Evolutionary conservation across 1,140 invertebrate genomes (phyloP).

Genomic region (Argopecten irradians): DNA sequence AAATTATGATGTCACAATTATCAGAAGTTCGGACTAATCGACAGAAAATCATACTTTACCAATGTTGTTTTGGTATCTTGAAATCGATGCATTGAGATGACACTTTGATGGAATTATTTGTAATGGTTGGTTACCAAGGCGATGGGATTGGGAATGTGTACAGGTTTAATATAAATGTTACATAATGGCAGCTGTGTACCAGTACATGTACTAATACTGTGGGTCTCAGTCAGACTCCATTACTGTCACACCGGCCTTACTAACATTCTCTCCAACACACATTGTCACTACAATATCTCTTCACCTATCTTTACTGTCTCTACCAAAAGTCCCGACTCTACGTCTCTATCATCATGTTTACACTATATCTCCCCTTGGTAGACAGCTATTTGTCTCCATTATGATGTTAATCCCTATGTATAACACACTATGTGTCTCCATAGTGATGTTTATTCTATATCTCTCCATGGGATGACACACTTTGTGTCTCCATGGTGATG

Average conservation of each 20-base stretch:
- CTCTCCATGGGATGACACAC: neutral
- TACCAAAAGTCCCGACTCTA: no score
- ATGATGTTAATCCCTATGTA: neutral
- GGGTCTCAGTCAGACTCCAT: neutral
- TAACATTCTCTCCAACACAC: neutral
- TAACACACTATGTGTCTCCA: neutral
- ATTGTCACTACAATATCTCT: neutral
- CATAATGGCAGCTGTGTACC: slow-evolving; percentile 15
- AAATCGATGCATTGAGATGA: no score
- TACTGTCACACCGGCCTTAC: neutral
- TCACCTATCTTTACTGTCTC: neutral
- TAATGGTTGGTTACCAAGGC: no score
- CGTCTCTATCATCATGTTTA: no score
- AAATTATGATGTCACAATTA: no score
- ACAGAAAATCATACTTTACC: no score
- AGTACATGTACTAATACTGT: neutral
- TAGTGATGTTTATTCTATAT: neutral
- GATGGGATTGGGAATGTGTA: no score
- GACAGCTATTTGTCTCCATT: neutral
- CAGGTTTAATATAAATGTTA: neutral
- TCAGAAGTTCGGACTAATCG: no score
- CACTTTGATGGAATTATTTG: no score
- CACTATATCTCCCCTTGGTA: neutral
- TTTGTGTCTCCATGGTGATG: neutral
- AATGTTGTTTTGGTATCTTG: no score